Base-by-base conservation (phyloP, 2,888 invertebrate species). In the Caprella mutica region DNA sequence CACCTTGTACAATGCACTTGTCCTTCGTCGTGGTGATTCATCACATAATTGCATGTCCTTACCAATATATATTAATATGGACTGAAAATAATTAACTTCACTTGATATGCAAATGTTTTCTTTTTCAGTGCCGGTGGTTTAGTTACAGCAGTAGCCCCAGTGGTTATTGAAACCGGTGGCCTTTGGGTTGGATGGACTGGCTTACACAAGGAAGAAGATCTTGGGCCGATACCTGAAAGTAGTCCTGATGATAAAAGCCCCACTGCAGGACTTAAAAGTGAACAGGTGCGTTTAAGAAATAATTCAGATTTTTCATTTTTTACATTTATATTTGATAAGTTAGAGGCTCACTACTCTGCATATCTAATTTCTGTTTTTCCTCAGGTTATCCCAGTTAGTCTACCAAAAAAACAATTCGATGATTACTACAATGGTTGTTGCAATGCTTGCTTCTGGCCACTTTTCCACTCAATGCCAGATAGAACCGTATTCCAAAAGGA, bases 171-270 rank as follows among this genome's bases (percentile, higher is more conserved):
- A 58, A 72, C 72, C 57, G 70, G 71, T 30, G 74, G 74, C 6
- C 68, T 71, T 26, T 74, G 74, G 74, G 72, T 74, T 12, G 74
- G 74, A 3, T 74, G 74, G 74, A 71, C 74, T 1, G 74, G 74
- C 5, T 68, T 71, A 14, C 69, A 70, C 55, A 65, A 70, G 30
- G 66, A 69, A 12, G 67, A 68, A 27, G 69, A 69, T 6, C 63
- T 66, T 35, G 69, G 69, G 46, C 62, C 66, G n/a, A 72, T 74
- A 46, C 73, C 74, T 0, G 73, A 73, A 62, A 70, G 73, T 2
- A 69, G 70, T 51, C 69, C 71, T 0, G 67, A 68, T 44, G 73
- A 73, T 64, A 68, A 67, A 44, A 68, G 71, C 6, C 73, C 73
- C 1, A 72, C 72, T 1, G 69, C 73, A 2, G 72, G 72, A 9